phyloP scores from a whole-genome alignment of 2,888 invertebrate genomes.

The Drosophila melanosoma region DNA sequence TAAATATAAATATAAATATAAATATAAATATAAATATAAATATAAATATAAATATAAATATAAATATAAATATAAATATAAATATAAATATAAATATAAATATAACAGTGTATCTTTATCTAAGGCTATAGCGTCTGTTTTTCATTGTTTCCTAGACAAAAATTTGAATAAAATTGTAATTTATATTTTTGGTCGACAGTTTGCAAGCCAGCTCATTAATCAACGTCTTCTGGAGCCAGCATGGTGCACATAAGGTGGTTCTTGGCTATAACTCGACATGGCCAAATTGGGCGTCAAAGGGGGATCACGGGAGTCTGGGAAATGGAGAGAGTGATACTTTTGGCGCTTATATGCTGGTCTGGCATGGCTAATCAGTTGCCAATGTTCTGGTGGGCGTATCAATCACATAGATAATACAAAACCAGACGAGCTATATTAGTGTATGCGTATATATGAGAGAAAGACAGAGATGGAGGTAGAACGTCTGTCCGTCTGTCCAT shows the following conservation, averaged over 20 bases:
- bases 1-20: no score
- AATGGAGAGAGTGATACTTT: constrained; percentile 7
- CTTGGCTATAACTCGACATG: constrained; percentile 27
- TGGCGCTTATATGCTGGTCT: constrained; percentile 37
- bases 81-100: not conserved
- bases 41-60: no score
- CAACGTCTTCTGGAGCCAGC: constrained; percentile 51
- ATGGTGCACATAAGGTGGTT: constrained; percentile 43
- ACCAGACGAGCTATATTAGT: not conserved
- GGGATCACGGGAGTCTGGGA: not conserved
- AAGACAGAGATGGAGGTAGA: not conserved
- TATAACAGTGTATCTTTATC: not conserved
- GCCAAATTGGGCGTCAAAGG: constrained; percentile 11
- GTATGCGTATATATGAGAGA: not conserved
- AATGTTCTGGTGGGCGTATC: constrained; percentile 70
- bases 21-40: no score
- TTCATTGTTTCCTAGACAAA: constrained; percentile 16
- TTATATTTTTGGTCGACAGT: constrained; percentile 70
- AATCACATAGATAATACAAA: constrained; percentile 44
- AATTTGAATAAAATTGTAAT: constrained; percentile 76
- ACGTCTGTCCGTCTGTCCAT: constrained; percentile 23
- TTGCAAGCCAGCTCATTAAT: constrained; percentile 68
- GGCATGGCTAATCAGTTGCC: constrained; percentile 67
- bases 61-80: no score
- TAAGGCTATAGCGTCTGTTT: not conserved